phyloP scores from a whole-genome alignment of 2,113 vertebrate species.

The Herpetotheres cachinnans region DNA sequence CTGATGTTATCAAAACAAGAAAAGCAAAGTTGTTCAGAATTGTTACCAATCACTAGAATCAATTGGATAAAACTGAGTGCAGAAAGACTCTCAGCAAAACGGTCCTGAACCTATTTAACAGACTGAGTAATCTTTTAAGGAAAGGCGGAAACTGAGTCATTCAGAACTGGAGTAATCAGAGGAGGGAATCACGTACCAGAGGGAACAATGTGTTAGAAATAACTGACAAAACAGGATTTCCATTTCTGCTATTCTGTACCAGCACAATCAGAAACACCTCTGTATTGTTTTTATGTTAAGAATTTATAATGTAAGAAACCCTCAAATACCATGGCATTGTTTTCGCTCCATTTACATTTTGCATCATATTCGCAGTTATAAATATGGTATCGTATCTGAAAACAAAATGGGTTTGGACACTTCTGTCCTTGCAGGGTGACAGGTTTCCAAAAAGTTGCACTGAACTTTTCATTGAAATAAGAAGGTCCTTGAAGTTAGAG shows the following conservation, averaged over 20 bases:
- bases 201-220: background rate
- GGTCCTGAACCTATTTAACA: background rate
- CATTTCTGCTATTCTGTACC: background rate
- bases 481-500: background rate
- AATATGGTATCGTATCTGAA: background rate
- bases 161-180: background rate
- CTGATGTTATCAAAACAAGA: background rate
- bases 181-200: background rate
- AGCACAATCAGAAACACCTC: background rate
- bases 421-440: background rate
- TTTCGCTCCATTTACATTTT: background rate
- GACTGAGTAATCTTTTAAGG: background rate
- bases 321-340: background rate
- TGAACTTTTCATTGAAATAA: background rate
- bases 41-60: background rate
- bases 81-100: background rate
- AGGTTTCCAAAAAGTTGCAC: background rate
- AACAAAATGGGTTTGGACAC: background rate
- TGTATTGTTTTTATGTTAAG: background rate
- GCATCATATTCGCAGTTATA: background rate
- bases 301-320: background rate
- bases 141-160: conserved; percentile 6
- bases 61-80: background rate
- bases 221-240: background rate
- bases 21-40: background rate